phyloP scores from a whole-genome alignment of 2,113 vertebrate species.

The Pipra filicauda region DNA sequence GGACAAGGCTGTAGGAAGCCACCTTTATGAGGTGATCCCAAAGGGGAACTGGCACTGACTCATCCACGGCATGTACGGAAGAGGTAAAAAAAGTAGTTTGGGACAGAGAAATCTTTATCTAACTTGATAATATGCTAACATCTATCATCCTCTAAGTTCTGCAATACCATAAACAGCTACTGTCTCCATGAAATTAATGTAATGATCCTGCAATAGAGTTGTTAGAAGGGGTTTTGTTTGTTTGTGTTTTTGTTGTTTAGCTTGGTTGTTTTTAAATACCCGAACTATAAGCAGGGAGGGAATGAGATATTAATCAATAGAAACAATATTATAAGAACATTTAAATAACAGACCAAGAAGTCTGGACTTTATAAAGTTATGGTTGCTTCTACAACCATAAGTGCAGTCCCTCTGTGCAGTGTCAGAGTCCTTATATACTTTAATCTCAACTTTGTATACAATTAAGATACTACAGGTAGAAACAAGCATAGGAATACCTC shows the following conservation, averaged over 20 bases:
- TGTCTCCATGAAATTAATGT: not conserved
- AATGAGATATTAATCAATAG: not conserved
- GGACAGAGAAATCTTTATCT: not conserved
- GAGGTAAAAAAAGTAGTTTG: not conserved
- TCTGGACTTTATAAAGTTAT: not conserved
- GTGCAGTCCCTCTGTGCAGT: not conserved
- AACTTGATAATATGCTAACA: not conserved
- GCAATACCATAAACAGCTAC: not conserved
- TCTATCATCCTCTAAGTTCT: not conserved
- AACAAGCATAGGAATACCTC: not conserved
- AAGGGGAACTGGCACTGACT: not conserved
- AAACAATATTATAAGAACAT: not conserved
- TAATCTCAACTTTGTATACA: not conserved
- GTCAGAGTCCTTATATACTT: not conserved
- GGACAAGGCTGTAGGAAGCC: not conserved
- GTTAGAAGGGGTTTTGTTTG: fast-evolving
- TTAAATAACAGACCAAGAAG: not conserved
- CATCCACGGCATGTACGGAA: not conserved
- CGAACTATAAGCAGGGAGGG: not conserved
- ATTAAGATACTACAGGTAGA: not conserved
- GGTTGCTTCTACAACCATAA: not conserved
- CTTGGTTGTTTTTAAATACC: not conserved
- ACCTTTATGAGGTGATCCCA: not conserved
- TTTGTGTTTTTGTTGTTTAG: not conserved
- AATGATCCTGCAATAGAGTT: not conserved